A percentile compares a stretch with the other conserved stretches of the same genome.
Evolutionary conservation across 2,888 invertebrate genomes (phyloP).

Genomic region (Hybos culiciformis): DNA sequence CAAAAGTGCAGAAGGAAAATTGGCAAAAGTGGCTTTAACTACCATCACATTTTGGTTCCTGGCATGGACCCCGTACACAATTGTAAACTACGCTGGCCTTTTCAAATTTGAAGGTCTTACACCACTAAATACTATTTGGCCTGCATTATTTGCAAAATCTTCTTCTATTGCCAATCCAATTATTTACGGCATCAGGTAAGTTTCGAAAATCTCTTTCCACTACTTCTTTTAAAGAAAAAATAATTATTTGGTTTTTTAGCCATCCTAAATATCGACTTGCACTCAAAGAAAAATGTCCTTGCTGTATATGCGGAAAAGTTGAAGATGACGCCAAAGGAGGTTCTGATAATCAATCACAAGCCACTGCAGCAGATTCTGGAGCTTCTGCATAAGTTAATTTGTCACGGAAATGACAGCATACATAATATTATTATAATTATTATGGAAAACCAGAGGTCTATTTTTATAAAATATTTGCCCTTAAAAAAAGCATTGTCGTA

Average conservation of each 20-base stretch:
- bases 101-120: slow-evolving; percentile 59
- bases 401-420: too few relatives aligned
- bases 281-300: slow-evolving; percentile 46
- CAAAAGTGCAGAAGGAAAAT: slow-evolving; percentile 72
- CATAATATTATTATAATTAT: too few relatives aligned
- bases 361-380: too few relatives aligned
- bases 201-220: not conserved
- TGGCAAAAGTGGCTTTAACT: slow-evolving; percentile 81
- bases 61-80: slow-evolving; percentile 83
- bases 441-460: too few relatives aligned
- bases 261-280: slow-evolving; percentile 49
- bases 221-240: slow-evolving; percentile 1
- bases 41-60: slow-evolving; percentile 83
- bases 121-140: slow-evolving; percentile 66
- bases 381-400: too few relatives aligned
- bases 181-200: slow-evolving; percentile 47
- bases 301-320: slow-evolving; percentile 33
- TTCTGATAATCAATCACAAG: too few relatives aligned
- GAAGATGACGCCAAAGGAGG: too few relatives aligned
- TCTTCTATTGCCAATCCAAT: slow-evolving; percentile 46
- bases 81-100: slow-evolving; percentile 69
- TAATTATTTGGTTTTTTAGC: slow-evolving; percentile 25
- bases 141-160: slow-evolving; percentile 47
- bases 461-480: too few relatives aligned
- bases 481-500: too few relatives aligned